Percentiles rank a stretch among this genome's conserved stretches.
Evolutionary conservation across 2,797 vertebrate species (phyloP).

Genomic region (Pyrrhura leucotis): DNA sequence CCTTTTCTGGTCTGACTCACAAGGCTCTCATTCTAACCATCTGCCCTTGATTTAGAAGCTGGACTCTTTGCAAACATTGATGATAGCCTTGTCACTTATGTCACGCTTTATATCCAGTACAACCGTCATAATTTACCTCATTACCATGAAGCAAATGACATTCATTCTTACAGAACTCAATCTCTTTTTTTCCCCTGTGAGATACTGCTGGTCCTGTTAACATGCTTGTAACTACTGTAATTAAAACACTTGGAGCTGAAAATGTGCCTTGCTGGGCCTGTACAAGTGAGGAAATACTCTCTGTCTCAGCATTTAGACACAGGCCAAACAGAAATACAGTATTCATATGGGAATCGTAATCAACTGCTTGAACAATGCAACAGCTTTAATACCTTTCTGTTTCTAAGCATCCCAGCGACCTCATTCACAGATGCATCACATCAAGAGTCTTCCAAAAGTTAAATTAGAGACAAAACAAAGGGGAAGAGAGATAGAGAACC

Average conservation of each 20-base stretch:
- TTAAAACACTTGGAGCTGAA: neutral
- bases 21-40: neutral
- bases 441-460: neutral
- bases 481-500: neutral
- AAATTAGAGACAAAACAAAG: neutral
- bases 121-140: neutral
- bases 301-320: neutral
- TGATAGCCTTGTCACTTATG: neutral
- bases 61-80: neutral
- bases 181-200: neutral
- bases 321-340: neutral
- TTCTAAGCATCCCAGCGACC: neutral
- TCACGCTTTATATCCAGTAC: neutral
- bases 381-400: neutral
- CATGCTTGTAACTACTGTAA: neutral
- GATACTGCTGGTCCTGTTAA: neutral
- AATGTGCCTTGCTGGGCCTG: neutral
- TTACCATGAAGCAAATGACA: neutral
- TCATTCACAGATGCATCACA: neutral
- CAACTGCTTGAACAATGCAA: neutral
- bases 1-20: neutral
- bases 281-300: neutral
- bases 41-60: neutral
- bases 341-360: neutral
- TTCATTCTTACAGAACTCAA: neutral